Conservation (phyloP, 2,797 vertebrate species). For the Pteronotus mesoamericanus region DNA sequence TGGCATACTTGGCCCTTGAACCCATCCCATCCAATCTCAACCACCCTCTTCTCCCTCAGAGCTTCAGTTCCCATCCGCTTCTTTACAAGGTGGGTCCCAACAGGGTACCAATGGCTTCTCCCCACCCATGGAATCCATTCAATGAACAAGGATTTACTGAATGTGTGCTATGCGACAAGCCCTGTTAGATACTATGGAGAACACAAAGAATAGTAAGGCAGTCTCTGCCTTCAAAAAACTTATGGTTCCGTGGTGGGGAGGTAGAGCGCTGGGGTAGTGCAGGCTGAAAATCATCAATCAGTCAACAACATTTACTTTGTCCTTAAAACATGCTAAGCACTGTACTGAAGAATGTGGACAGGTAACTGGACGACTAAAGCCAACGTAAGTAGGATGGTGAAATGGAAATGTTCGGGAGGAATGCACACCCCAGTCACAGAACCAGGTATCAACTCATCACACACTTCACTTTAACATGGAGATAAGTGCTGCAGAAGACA, state of each 20-base stretch:
- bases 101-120: background rate
- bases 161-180: background rate
- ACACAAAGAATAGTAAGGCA: background rate
- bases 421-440: background rate
- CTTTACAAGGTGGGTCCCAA: background rate
- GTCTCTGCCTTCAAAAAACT: background rate
- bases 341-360: background rate
- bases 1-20: background rate
- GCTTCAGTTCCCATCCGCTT: background rate
- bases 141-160: background rate
- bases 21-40: background rate
- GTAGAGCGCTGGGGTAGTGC: background rate
- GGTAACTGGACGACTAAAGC: background rate
- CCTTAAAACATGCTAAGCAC: background rate
- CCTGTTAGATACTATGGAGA: background rate
- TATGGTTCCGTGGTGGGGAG: fast-evolving
- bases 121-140: background rate
- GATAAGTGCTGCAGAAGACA: background rate
- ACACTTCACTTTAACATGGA: background rate
- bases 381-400: background rate
- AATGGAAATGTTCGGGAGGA: fast-evolving
- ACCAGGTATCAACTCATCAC: background rate
- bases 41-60: background rate
- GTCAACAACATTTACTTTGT: background rate
- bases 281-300: background rate